Conservation (phyloP, 2,888 invertebrate genomes). For the Hemaris fuciformis region DNA sequence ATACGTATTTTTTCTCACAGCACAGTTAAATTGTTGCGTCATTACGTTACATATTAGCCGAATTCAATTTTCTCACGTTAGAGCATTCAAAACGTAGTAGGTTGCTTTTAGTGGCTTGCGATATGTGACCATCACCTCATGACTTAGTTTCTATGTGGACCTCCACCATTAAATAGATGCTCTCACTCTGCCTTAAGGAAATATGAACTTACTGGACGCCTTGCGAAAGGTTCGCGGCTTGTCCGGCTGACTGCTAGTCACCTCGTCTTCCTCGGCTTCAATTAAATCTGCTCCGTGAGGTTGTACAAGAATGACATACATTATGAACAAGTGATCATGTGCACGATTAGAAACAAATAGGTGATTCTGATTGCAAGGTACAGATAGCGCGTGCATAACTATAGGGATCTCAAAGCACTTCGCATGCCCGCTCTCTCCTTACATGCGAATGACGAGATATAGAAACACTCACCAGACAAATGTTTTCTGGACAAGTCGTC, state of each 20-base stretch:
- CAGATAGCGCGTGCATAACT: slow-evolving; percentile 36
- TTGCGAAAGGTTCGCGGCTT: slow-evolving; percentile 74
- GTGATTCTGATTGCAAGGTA: slow-evolving; percentile 38
- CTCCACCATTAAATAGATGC: slow-evolving; percentile 25
- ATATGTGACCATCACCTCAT: slow-evolving; percentile 8
- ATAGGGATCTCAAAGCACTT: slow-evolving; percentile 48
- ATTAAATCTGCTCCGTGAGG: slow-evolving; percentile 75
- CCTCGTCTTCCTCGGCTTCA: slow-evolving; percentile 81
- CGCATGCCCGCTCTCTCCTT: slow-evolving; percentile 47
- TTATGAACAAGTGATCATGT: slow-evolving; percentile 27
- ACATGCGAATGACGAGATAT: slow-evolving; percentile 1
- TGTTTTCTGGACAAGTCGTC: slow-evolving; percentile 80
- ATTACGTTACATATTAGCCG: slow-evolving; percentile 5
- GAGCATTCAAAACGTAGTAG: slow-evolving; percentile 13
- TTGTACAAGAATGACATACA: slow-evolving; percentile 18
- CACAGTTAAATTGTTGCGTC: slow-evolving; percentile 1
- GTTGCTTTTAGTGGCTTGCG: slow-evolving; percentile 16
- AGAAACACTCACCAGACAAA: slow-evolving; percentile 70
- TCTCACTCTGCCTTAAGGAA: background rate
- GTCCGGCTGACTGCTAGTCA: slow-evolving; percentile 71
- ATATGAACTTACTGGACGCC: slow-evolving; percentile 80
- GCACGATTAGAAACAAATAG: slow-evolving; percentile 35
- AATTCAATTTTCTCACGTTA: slow-evolving; percentile 9
- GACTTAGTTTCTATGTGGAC: slow-evolving; percentile 30
- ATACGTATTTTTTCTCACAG: background rate